Evolutionary conservation across 2,888 invertebrate species (phyloP), one percentile per base, ranked within the genome.

Genomic region (Pteria penguin): DNA sequence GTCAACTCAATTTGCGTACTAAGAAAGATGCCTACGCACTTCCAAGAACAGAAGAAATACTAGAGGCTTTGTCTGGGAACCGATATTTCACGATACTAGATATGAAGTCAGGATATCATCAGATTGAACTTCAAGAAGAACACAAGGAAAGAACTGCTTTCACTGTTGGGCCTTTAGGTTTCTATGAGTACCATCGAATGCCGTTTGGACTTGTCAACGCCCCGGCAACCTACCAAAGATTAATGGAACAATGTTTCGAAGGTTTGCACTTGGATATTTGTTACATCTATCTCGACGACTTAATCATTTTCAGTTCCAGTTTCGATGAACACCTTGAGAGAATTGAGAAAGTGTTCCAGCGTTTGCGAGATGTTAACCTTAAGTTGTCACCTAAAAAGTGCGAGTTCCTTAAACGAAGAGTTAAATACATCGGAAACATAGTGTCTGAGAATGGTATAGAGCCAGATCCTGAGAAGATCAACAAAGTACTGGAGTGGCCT

Each of bases 321-420:
- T 74, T 75, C 31, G 65, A 76, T 5, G 72, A 80, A 55, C 74
- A 77, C 31, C 29, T 75, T 11, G 62, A 63, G 27, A 72, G 78
- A n/a, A 27, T 80, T 45, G 27, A 54, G n/a, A n/a, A 26, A 14
- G 72, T 81, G 24, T 69, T 81, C 29, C 33, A 62, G 5, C n/a
- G 69, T 26, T 32, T 77, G 3, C 22, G 60, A 14, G 29, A 69
- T 24, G 52, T 33, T 24, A 63, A 62, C 5, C 57, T 79, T n/a
- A 75, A 79, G 33, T 33, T 80, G 5, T 62, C 62, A 11, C 68
- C 72, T 14, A 67, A 76, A 31, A 76, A 76, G 60, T 77, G 77
- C 63, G 27, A 33, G 32, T 73, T 77, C 36, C 27, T 73, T 14
- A 36, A 63, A 18, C 2, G 26, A 4, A 62, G 55, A 32, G 71